phyloP scores from a whole-genome alignment of 2,113 vertebrate species.

The Zootoca vivipara region DNA sequence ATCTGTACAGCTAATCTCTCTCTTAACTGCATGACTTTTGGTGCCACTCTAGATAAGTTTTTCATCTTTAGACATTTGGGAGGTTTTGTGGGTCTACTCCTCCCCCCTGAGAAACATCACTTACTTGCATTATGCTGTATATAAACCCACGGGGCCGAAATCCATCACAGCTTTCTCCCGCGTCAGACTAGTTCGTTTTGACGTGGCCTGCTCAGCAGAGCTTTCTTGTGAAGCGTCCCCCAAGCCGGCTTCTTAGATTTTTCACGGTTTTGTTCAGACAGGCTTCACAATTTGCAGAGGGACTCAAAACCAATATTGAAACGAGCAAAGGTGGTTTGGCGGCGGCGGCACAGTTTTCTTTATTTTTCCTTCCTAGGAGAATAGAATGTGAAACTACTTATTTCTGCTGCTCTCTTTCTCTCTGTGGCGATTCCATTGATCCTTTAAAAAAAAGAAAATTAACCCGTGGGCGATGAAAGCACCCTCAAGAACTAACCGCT shows the following conservation, averaged over 20 bases:
- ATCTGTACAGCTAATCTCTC: neutral
- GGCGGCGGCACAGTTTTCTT: neutral
- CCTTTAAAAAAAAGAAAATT: neutral
- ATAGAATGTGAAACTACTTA: slow-evolving; percentile 62
- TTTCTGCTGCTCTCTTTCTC: slow-evolving; percentile 56
- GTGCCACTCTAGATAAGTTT: too few species aligned
- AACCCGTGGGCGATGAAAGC: neutral
- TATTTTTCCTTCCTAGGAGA: slow-evolving; percentile 50
- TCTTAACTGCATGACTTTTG: neutral
- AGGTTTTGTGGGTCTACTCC: neutral
- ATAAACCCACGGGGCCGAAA: neutral
- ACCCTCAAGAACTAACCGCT: neutral
- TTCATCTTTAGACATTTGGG: neutral
- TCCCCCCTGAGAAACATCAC: too few species aligned
- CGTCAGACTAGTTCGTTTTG: neutral
- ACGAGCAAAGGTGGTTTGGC: neutral
- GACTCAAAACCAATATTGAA: neutral
- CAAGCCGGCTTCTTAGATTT: neutral
- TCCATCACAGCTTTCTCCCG: too few species aligned
- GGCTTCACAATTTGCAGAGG: neutral
- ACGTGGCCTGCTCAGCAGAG: neutral
- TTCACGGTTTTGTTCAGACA: neutral
- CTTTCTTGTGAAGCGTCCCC: too few species aligned
- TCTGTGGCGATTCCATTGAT: neutral
- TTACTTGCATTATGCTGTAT: too few species aligned